Evolutionary conservation across 2,888 invertebrate species (phyloP), one percentile per base, ranked within the genome.

Genomic region (Dolomedes plantarius): DNA sequence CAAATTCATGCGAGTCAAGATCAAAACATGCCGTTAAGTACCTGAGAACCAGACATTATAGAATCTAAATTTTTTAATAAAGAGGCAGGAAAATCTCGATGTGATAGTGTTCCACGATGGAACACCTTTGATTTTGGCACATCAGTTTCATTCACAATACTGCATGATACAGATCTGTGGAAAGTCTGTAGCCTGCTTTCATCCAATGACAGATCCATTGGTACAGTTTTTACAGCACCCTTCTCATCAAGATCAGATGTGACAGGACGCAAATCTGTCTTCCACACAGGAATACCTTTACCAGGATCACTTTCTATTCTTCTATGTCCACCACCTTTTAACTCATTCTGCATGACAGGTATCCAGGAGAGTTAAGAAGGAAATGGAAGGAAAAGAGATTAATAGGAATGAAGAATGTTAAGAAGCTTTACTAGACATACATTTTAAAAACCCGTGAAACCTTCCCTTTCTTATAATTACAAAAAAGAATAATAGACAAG

Each of bases 231-330:
- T n/a, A 31, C 56, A 29, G 67, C 29, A 27, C 68, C 69, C 62
- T 77, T 77, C 13, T 85, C 83, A 56, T 85, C 83, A 39, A 77
- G 77, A 36, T 80, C 80, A 23, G 76, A 81, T 31, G 87, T 76
- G 7, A 73, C 73, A 31, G 81, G 77, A 72, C 72, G 74, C 31
- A 50, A 23, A 23, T 80, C 80, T 16, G 75, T 65, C 31, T 85
- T 83, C 83, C 77, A 77, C 6, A 76, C 67, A n/a, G 77, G 81
- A 41, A 76, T 85, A 29, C 81, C 79, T 72, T 85, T 79, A 9
- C 87, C 87, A 29, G 87, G 87, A 64, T 87, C 87, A 41, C 85
- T 85, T 31, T 87, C 87, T 5, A 85, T 87, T 29, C 87, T 56
- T 27, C 85, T 65, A 19, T 87, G 87, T 11, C 85, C 85, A 68